phyloP scores from a whole-genome alignment of 2,888 invertebrate genomes.

The Microplitis manilae region DNA sequence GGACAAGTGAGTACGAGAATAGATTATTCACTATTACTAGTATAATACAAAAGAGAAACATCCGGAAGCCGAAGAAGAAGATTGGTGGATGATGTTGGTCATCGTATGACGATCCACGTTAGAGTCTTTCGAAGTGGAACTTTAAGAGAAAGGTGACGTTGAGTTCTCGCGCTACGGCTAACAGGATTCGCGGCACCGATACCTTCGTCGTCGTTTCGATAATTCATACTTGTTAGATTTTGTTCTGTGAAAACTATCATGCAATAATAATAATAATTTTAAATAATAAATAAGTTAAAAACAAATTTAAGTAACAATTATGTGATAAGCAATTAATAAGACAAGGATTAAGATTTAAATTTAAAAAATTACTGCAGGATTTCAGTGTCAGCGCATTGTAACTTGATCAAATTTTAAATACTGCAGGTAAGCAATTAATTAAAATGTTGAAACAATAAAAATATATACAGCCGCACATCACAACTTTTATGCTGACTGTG shows the following conservation, averaged over 20 bases:
- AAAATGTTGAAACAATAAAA: neutral
- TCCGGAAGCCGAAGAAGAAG: constrained; percentile 32
- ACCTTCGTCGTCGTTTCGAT: constrained; percentile 31
- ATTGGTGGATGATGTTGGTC: constrained; percentile 31
- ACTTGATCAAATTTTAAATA: neutral
- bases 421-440: neutral
- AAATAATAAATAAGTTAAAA: too few species aligned
- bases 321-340: constrained; percentile 12
- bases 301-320: constrained; percentile 1
- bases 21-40: constrained; percentile 17
- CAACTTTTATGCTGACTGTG: neutral
- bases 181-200: constrained; percentile 47
- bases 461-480: neutral
- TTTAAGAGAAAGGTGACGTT: constrained; percentile 54
- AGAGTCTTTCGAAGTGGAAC: constrained; percentile 52
- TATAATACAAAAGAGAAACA: constrained; percentile 35
- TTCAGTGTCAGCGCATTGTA: neutral
- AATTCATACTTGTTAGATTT: neutral
- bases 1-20: neutral
- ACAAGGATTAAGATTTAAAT: neutral
- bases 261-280: too few species aligned
- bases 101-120: constrained; percentile 47
- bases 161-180: constrained; percentile 42
- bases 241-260: neutral
- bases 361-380: neutral